A percentile compares a stretch with the other conserved stretches of the same genome.
phyloP scores from a whole-genome alignment of 2,113 vertebrate species.

The Gnathonemus longibarbis region DNA sequence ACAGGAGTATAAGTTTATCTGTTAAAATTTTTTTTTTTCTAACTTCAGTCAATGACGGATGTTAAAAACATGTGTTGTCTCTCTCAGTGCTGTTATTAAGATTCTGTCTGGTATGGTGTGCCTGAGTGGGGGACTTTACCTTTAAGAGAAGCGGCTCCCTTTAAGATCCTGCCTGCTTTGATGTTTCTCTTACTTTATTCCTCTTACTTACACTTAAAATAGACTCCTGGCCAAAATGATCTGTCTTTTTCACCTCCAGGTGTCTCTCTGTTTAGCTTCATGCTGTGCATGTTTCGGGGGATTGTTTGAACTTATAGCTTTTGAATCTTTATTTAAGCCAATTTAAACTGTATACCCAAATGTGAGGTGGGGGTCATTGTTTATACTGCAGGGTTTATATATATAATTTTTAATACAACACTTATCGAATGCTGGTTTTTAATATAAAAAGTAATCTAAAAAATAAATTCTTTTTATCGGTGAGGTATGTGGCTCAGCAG shows the following conservation, averaged over 20 bases:
- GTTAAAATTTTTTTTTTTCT: neutral
- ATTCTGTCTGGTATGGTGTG: neutral
- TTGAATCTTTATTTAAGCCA: neutral
- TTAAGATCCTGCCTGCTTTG: neutral
- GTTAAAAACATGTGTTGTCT: neutral
- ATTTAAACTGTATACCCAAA: neutral
- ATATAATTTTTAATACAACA: neutral
- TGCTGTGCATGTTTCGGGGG: neutral
- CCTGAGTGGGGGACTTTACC: neutral
- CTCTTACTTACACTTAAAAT: neutral
- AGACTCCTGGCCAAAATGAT: neutral
- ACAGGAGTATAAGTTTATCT: neutral
- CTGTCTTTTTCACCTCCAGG: neutral
- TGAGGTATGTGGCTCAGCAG: too few relatives aligned
- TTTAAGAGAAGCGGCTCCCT: neutral
- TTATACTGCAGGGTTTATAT: neutral
- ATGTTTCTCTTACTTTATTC: neutral
- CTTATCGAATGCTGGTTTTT: too few relatives aligned
- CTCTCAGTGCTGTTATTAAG: neutral
- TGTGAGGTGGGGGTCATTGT: neutral
- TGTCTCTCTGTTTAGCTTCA: neutral
- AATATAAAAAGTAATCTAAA: too few relatives aligned
- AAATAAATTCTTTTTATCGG: too few relatives aligned
- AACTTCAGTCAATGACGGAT: neutral
- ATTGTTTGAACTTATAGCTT: neutral